Base-by-base conservation (phyloP, 2,797 vertebrate species). In the Falco berigora region DNA sequence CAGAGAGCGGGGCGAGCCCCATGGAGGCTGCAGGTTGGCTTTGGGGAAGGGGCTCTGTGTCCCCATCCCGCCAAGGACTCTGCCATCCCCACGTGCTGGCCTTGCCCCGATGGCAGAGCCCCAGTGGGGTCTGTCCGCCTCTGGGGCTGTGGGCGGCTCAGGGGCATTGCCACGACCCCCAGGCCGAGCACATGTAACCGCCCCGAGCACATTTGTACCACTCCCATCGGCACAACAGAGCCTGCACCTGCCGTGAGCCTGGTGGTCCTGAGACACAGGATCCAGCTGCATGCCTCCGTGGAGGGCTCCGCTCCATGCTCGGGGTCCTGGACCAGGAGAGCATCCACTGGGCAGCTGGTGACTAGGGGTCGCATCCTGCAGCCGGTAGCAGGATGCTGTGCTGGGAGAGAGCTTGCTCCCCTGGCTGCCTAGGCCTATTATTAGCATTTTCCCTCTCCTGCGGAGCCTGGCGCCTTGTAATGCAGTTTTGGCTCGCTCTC, bases 131-230 rank as follows among this genome's bases (percentile, higher is more conserved):
- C 40, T 6, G 2, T 36, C 21, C 2, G 2, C 49, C 82, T 18
- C 24, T 2, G 66, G 34, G 50, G 63, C 59, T 44, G 30, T 10
- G 42, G 16, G 56, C 1, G 10, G 22, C 53, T 14, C 59, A 10
- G 28, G 36, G 34, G 19, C 19, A 25, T 18, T 13, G 21, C 52
- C 13, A 8, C 2, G 3, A 12, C 44, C 17, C 67, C 44, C 1
- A 7, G 42, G 17, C 8, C 0, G 3, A 23, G 21, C 62, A 18
- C 40, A 10, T 7, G 3, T 9, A 21, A 25, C 64, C 3, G 0
- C 71, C 49, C 34, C 1, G 5, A 36, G 30, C 36, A 12, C 8
- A 2, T 15, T 17, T 1, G 0, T 11, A 14, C 18, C 1, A 3
- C n/a, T 73, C 6, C 19, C 16, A 3, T n/a, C 76, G 24, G n/a